Evolutionary conservation across 2,113 vertebrate species (phyloP), one percentile per base, ranked within the genome.

Genomic region (Taxidea taxus): DNA sequence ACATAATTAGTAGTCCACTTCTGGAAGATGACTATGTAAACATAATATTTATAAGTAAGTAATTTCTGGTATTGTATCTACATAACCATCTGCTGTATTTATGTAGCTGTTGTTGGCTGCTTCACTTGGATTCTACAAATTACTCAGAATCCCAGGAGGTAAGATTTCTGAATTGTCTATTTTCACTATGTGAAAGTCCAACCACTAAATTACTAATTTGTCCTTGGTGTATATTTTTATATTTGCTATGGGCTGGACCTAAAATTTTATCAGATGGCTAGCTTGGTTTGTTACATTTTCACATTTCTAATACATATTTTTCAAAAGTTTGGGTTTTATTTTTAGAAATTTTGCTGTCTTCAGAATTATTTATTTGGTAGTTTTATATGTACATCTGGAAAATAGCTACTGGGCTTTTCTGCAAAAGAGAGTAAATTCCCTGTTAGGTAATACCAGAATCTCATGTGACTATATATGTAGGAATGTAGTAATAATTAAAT

Each of bases 41-140:
- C 8, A 56, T 82, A 84, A 31, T 92, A 58, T 83, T 97, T 92
- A 44, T 90, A 92, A 94, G 60, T 84, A 88, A 85, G 62, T 88
- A 86, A n/a, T 93, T 89, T 85, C 37, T 92, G 89, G 34, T 64
- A 68, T 74, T 66, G 47, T 51, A 78, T 72, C 90, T 95, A 78
- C 13, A 60, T 86, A 93, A 81, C 29, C 34, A 74, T 54, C 39
- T 94, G 39, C 64, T 80, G 0, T 66, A 64, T 87, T 92, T 94
- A 94, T 78, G n/a, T 94, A 92, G 60, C 81, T 87, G 11, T 44
- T 81, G 70, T 91, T 87, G n/a, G 34, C 31, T 91, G 60, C 37
- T 90, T 94, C 3, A 39, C 74, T 70, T 54, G 27, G 12, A 72
- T 81, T 95, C 25, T 95, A 64, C 37, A 92, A 56, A 90, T 80